These are phyloP conservation scores for Micromesistius poutassou DNA, from an alignment of 2,797 vertebrate genomes.

Conservation along the genomic window DNA sequence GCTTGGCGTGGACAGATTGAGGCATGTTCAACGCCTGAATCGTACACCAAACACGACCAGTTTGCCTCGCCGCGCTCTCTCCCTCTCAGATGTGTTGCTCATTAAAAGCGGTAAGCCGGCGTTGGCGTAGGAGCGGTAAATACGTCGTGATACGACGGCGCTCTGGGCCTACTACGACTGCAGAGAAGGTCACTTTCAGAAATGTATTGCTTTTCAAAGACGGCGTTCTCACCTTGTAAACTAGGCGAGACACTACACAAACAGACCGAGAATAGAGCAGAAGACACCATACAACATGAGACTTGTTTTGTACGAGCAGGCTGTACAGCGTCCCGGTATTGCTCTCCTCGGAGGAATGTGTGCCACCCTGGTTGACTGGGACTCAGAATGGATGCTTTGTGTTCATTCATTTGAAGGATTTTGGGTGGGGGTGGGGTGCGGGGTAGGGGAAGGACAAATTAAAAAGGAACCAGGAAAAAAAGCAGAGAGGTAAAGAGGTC, in stretches of 20 bases:
- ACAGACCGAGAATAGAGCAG: not conserved
- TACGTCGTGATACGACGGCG: not conserved
- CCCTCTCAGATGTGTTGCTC: no score
- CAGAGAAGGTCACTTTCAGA: not conserved
- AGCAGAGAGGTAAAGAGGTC: constrained; percentile 13
- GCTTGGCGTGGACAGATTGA: no score
- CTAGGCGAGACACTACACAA: not conserved
- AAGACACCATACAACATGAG: not conserved
- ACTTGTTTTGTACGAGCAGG: no score
- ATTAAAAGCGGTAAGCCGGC: not conserved
- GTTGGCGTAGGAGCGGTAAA: not conserved
- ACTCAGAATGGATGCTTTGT: constrained; percentile 27
- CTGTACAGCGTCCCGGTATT: not conserved
- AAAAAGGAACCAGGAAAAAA: not conserved
- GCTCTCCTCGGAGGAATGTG: constrained; percentile 13
- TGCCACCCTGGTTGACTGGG: constrained; percentile 19
- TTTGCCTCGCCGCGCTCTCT: no score
- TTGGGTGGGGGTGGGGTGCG: constrained; percentile 14
- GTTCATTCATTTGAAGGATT: constrained; percentile 13
- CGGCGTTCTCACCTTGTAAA: not conserved
- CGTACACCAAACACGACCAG: no score
- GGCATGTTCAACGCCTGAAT: no score
- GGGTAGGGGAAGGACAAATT: not conserved
- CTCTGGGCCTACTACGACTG: not conserved
- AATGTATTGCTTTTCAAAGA: not conserved